A percentile compares a stretch with the other conserved stretches of the same genome.
These are phyloP conservation scores for Sisyra nigra DNA, from an alignment of 2,888 invertebrate species.

Conservation along the genomic window DNA sequence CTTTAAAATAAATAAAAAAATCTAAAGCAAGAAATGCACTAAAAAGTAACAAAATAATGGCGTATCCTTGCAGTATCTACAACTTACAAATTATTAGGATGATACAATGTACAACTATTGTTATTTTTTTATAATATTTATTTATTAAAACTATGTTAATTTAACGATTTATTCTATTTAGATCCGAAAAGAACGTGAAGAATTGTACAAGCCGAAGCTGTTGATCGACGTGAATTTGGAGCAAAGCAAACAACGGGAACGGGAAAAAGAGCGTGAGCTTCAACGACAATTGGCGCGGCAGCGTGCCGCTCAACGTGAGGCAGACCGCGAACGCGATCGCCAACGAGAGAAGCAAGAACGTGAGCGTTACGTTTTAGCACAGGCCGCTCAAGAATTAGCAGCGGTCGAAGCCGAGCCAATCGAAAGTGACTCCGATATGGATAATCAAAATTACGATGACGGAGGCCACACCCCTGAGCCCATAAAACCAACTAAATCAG, in stretches of 20 bases:
- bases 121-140: slow-evolving; percentile 4
- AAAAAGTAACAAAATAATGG: no score
- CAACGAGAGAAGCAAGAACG: slow-evolving; percentile 17
- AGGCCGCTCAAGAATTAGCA: slow-evolving; percentile 42
- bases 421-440: slow-evolving; percentile 46
- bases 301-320: slow-evolving; percentile 77
- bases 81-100: no score
- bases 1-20: no score
- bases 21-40: no score
- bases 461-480: slow-evolving; percentile 9
- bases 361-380: slow-evolving; percentile 33
- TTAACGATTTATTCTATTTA: no score
- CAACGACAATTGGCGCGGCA: slow-evolving; percentile 39
- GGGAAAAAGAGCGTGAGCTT: slow-evolving; percentile 34
- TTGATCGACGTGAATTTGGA: slow-evolving; percentile 54
- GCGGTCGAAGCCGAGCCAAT: slow-evolving; percentile 55
- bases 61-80: no score
- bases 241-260: slow-evolving; percentile 40
- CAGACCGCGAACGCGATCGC: slow-evolving; percentile 39
- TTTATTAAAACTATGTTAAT: no score
- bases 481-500: slow-evolving; percentile 4
- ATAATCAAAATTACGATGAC: slow-evolving; percentile 21
- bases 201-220: slow-evolving; percentile 68
- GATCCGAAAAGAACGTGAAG: slow-evolving; percentile 60
- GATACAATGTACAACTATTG: slow-evolving; percentile 7